Percentiles rank a stretch among this genome's conserved stretches.
phyloP scores from a whole-genome alignment of 2,113 vertebrate species.

The Pachypanchax playfairii region DNA sequence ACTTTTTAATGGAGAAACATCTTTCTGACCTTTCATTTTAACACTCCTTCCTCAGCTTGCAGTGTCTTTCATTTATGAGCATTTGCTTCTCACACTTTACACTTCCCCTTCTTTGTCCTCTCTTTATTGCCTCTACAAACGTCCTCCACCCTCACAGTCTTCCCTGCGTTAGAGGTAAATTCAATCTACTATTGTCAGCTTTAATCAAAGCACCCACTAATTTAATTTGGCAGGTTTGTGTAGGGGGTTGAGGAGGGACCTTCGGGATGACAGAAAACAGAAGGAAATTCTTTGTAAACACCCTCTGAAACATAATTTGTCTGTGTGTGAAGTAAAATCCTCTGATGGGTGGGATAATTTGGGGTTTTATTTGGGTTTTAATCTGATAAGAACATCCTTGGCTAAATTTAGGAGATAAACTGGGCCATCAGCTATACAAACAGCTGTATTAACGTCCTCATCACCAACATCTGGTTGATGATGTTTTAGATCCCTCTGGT shows the following conservation, averaged over 20 bases:
- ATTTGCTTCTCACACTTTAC: conserved; percentile 11
- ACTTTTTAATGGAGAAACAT: neutral
- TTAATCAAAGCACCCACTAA: conserved; percentile 77
- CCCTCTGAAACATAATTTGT: conserved; percentile 13
- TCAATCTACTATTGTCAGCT: conserved; percentile 78
- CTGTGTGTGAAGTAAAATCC: neutral
- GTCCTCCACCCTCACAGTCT: conserved; percentile 59
- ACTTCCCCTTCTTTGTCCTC: conserved; percentile 35
- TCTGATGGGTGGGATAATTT: neutral
- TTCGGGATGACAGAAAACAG: conserved; percentile 57
- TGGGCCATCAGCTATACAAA: conserved; percentile 15
- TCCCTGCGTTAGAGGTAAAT: conserved; percentile 74
- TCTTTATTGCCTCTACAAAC: conserved; percentile 48
- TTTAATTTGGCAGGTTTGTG: conserved; percentile 70
- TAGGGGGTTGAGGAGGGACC: conserved; percentile 67
- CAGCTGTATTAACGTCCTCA: conserved; percentile 25
- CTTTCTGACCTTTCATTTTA: neutral
- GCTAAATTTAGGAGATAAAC: conserved; percentile 18
- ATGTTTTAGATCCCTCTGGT: conserved; percentile 35
- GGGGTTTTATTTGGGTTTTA: conserved; percentile 35
- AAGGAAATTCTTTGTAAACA: conserved; percentile 46
- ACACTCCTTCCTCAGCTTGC: neutral
- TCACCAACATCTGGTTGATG: conserved; percentile 30
- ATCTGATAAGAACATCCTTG: conserved; percentile 54
- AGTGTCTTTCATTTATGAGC: conserved; percentile 3